Percentiles rank a stretch among this genome's conserved stretches.
phyloP scores from a whole-genome alignment of 2,113 vertebrate genomes.

The Grantiella picta region DNA sequence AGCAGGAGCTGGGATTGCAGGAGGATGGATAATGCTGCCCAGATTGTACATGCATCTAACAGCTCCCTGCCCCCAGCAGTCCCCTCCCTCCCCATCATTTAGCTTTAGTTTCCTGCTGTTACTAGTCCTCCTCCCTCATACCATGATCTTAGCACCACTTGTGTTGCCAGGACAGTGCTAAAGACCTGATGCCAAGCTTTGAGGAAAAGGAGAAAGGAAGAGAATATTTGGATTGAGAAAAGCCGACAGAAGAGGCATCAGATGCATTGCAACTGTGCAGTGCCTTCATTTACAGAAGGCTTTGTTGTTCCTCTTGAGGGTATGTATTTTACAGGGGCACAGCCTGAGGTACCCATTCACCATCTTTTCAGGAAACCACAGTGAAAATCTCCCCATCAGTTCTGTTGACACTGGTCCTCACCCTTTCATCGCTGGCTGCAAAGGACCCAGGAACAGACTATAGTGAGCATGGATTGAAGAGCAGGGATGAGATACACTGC shows the following conservation, averaged over 20 bases:
- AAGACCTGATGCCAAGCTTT: neutral
- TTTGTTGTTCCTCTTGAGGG: neutral
- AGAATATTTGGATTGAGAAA: neutral
- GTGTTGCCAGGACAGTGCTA: neutral
- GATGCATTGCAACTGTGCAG: neutral
- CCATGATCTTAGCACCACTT: constrained; percentile 21
- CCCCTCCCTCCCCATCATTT: neutral
- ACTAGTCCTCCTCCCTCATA: neutral
- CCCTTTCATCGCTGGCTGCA: neutral
- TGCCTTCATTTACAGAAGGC: neutral
- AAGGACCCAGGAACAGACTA: neutral
- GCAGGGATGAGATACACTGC: neutral
- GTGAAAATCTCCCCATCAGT: neutral
- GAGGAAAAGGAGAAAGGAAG: neutral
- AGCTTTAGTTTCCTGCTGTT: constrained; percentile 5
- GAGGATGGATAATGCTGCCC: neutral
- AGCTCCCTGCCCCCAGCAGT: neutral
- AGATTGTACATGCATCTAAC: neutral
- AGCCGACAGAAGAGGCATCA: neutral
- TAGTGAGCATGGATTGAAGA: neutral
- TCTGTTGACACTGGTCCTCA: neutral
- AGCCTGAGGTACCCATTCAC: neutral
- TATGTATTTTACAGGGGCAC: neutral
- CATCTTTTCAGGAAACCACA: neutral
- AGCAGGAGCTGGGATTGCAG: neutral